A percentile compares a stretch with the other conserved stretches of the same genome.
Conservation (phyloP, 2,113 vertebrate genomes). For the Ginglymostoma cirratum region DNA sequence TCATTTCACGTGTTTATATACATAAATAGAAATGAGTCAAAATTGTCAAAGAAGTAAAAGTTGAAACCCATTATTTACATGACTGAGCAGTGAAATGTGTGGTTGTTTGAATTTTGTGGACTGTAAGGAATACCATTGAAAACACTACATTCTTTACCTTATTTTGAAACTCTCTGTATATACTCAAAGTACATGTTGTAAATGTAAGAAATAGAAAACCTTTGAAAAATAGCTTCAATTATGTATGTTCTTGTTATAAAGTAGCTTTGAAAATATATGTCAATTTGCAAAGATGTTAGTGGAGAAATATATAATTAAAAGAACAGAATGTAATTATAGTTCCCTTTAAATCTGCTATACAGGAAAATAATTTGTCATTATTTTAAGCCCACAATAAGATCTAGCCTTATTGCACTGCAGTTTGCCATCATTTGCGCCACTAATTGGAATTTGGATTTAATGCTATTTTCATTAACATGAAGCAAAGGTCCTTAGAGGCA, state of each 20-base stretch:
- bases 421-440: background rate
- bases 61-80: background rate
- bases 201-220: background rate
- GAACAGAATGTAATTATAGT: background rate
- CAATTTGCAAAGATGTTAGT: background rate
- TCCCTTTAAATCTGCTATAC: background rate
- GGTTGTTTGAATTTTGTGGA: background rate
- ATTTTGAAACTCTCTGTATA: background rate
- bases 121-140: background rate
- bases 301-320: background rate
- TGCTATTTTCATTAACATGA: background rate
- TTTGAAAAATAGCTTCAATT: background rate
- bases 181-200: background rate
- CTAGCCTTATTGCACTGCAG: background rate
- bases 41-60: background rate
- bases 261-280: background rate
- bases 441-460: background rate
- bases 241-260: conserved; percentile 3
- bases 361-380: background rate
- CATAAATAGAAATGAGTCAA: background rate
- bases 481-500: background rate
- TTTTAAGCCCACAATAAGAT: background rate
- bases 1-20: background rate
- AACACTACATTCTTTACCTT: background rate
- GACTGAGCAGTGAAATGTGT: background rate